Percentiles rank a stretch among this genome's conserved stretches.
Evolutionary conservation across 2,888 invertebrate species (phyloP).

Genomic region (Xestoiulus laeticollis): DNA sequence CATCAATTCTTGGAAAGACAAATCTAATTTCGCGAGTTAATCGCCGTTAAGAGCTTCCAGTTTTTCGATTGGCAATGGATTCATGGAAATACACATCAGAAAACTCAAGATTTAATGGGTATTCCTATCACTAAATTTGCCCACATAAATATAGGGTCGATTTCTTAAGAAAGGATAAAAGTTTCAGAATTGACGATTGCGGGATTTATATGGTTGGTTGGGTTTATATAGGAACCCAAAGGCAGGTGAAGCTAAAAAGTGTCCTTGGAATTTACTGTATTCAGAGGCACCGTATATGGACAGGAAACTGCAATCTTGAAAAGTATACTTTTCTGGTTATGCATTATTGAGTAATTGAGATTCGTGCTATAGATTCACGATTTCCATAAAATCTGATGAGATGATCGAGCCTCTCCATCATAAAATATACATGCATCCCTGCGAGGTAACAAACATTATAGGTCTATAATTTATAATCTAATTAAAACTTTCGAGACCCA

Average conservation of each 20-base stretch:
- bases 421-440: not conserved
- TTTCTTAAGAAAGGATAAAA: not conserved
- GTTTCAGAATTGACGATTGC: too few relatives aligned
- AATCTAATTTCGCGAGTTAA: not conserved
- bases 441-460: not conserved
- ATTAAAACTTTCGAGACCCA: conserved; percentile 15
- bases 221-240: too few relatives aligned
- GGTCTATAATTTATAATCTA: conserved; percentile 25
- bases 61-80: not conserved
- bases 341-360: too few relatives aligned
- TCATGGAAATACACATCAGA: not conserved
- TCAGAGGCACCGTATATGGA: too few relatives aligned
- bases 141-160: not conserved
- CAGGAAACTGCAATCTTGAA: too few relatives aligned
- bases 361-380: too few relatives aligned
- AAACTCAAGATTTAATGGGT: not conserved
- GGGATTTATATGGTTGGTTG: too few relatives aligned
- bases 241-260: too few relatives aligned
- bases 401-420: not conserved
- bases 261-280: too few relatives aligned
- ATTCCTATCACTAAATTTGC: not conserved
- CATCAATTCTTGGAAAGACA: not conserved
- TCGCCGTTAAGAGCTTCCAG: not conserved
- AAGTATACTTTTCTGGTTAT: too few relatives aligned
- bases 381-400: conserved; percentile 34